These are phyloP conservation scores for Napeogenes inachia DNA, from an alignment of 2,888 invertebrate genomes.

Conservation along the genomic window DNA sequence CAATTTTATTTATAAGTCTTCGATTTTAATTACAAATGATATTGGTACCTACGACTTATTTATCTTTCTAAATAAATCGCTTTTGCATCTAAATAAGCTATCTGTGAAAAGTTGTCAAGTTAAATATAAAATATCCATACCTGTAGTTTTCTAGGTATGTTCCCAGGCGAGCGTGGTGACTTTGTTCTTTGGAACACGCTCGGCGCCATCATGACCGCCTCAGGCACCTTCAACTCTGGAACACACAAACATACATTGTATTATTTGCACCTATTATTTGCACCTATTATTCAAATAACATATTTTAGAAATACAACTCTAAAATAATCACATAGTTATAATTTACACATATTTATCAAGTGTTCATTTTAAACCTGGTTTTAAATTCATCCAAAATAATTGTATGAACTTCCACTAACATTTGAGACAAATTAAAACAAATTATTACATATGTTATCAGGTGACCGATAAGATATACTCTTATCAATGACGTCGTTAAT, in stretches of 20 bases:
- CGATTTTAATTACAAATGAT: too few relatives aligned
- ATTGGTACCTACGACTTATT: too few relatives aligned
- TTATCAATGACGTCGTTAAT: background rate
- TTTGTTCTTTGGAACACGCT: conserved; percentile 75
- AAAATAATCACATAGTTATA: too few relatives aligned
- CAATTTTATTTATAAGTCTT: background rate
- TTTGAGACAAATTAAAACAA: background rate
- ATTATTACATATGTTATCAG: background rate
- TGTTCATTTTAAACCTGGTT: too few relatives aligned
- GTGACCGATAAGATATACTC: conserved; percentile 3
- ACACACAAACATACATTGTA: conserved; percentile 22
- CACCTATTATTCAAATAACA: background rate
- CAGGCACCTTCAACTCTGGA: conserved; percentile 60
- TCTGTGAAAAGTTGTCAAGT: too few relatives aligned
- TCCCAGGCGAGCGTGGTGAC: conserved; percentile 66
- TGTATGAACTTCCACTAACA: background rate
- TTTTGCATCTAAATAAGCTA: too few relatives aligned
- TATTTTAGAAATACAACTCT: too few relatives aligned
- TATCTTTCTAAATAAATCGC: too few relatives aligned
- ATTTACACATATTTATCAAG: too few relatives aligned
- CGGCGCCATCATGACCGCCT: conserved; percentile 78
- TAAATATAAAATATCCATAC: conserved; percentile 35
- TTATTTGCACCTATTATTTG: background rate
- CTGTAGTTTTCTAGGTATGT: conserved; percentile 67
- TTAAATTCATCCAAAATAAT: too few relatives aligned